phyloP scores from a whole-genome alignment of 2,888 invertebrate genomes.

The Metalampra italica region DNA sequence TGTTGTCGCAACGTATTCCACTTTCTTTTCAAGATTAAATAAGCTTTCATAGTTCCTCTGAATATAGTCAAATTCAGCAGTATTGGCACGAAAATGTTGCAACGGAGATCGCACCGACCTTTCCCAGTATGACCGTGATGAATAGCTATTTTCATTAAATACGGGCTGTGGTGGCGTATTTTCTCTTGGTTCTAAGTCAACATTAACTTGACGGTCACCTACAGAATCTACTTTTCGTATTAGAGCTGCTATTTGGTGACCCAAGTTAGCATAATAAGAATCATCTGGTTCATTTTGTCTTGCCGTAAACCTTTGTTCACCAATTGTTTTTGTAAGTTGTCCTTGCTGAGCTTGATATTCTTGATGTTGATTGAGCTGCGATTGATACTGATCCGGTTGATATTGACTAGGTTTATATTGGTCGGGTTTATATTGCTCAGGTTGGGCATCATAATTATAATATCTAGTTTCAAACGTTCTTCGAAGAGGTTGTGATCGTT shows the following conservation, averaged over 20 bases:
- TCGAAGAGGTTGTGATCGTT: slow-evolving; percentile 16
- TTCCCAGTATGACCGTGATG: slow-evolving; percentile 59
- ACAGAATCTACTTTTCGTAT: slow-evolving; percentile 47
- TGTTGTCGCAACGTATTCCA: slow-evolving; percentile 44
- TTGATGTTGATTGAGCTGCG: neutral
- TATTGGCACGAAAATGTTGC: slow-evolving; percentile 21
- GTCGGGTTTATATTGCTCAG: slow-evolving; percentile 5
- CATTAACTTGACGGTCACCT: slow-evolving; percentile 35
- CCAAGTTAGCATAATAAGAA: slow-evolving; percentile 51
- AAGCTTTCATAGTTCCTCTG: slow-evolving; percentile 49
- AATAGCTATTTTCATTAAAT: slow-evolving; percentile 39
- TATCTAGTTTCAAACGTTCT: slow-evolving; percentile 21
- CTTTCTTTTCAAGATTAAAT: slow-evolving; percentile 55
- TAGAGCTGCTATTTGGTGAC: slow-evolving; percentile 61
- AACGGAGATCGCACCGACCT: slow-evolving; percentile 59
- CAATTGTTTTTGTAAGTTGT: neutral
- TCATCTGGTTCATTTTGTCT: slow-evolving; percentile 31
- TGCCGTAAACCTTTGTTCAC: slow-evolving; percentile 7
- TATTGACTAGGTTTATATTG: neutral
- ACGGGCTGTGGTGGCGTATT: slow-evolving; percentile 28
- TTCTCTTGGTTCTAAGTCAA: slow-evolving; percentile 32
- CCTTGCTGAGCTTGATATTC: neutral
- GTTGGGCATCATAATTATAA: slow-evolving; percentile 5
- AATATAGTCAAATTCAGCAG: slow-evolving; percentile 27
- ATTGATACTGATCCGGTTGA: neutral